Conservation (phyloP, 2,113 vertebrate species). For the Nothocercus nigrocapillus region DNA sequence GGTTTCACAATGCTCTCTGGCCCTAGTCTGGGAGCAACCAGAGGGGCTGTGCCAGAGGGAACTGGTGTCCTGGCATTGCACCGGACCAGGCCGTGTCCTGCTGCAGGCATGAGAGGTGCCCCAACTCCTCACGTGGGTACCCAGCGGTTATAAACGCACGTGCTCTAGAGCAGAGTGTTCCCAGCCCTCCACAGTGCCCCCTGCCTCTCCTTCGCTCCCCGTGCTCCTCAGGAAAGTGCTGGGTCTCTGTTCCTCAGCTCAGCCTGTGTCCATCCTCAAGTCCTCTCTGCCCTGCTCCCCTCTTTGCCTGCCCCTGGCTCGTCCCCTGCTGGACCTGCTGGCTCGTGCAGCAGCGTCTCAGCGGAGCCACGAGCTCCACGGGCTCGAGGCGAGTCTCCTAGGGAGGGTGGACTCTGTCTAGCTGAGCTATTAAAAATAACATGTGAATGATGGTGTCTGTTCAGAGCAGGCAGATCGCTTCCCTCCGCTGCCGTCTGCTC, state of each 20-base stretch:
- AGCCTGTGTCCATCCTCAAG: fast-evolving
- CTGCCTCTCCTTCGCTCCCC: fast-evolving
- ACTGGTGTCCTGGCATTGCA: fast-evolving
- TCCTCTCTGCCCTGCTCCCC: fast-evolving
- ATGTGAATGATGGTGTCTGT: slow-evolving; percentile 67
- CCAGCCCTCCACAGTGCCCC: fast-evolving
- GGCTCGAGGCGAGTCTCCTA: slow-evolving; percentile 48
- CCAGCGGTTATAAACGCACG: fast-evolving
- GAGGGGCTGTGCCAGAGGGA: neutral
- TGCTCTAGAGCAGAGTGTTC: neutral
- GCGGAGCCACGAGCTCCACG: neutral
- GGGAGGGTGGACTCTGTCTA: slow-evolving; percentile 62
- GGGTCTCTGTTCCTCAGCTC: neutral
- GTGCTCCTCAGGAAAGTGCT: neutral
- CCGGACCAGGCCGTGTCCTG: neutral
- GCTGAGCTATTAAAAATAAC: slow-evolving; percentile 65
- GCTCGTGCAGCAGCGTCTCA: neutral
- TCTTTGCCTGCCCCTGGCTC: neutral
- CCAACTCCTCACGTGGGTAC: neutral
- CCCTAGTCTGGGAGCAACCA: too few relatives aligned
- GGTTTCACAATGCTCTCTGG: too few relatives aligned
- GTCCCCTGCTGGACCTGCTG: neutral
- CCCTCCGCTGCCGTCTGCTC: slow-evolving; percentile 31
- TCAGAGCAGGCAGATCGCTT: slow-evolving; percentile 63
- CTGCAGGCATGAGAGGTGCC: neutral